These are phyloP conservation scores for Limenitis camilla DNA, from an alignment of 2,888 invertebrate genomes.

Conservation along the genomic window DNA sequence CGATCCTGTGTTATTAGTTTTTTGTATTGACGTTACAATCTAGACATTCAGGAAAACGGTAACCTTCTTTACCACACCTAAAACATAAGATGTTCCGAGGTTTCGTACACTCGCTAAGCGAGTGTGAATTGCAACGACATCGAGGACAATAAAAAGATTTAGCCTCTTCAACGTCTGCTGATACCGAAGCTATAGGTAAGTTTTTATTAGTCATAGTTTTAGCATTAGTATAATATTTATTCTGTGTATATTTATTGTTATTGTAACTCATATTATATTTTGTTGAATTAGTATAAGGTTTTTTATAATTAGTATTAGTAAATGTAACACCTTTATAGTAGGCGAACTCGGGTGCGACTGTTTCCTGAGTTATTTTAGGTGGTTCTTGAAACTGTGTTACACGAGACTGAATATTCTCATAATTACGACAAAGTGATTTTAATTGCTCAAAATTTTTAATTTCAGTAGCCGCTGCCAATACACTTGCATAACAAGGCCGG, in stretches of 20 bases:
- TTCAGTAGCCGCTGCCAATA: conserved; percentile 9
- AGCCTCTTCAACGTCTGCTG: neutral
- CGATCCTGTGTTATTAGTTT: conserved; percentile 20
- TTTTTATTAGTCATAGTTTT: no score
- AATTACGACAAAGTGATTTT: conserved; percentile 13
- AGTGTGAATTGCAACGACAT: conserved; percentile 15
- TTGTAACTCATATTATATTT: neutral
- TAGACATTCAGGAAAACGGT: conserved; percentile 15
- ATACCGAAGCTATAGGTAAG: neutral
- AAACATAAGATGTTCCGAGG: conserved; percentile 20
- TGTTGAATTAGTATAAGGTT: no score
- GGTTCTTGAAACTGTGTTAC: conserved; percentile 18
- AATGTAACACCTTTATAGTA: no score
- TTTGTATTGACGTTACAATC: conserved; percentile 13
- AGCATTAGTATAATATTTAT: no score
- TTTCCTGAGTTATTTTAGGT: conserved; percentile 6
- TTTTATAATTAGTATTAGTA: no score
- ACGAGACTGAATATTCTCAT: conserved; percentile 15
- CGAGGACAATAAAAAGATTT: conserved; percentile 14
- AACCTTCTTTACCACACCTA: conserved; percentile 20
- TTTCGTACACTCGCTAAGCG: conserved; percentile 8
- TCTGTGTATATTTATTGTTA: neutral
- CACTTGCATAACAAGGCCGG: conserved; percentile 16
- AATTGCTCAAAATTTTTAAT: conserved; percentile 6
- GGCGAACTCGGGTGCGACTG: conserved; percentile 20